Evolutionary conservation across 2,113 vertebrate genomes (phyloP).

Genomic region (Vulpes lagopus): DNA sequence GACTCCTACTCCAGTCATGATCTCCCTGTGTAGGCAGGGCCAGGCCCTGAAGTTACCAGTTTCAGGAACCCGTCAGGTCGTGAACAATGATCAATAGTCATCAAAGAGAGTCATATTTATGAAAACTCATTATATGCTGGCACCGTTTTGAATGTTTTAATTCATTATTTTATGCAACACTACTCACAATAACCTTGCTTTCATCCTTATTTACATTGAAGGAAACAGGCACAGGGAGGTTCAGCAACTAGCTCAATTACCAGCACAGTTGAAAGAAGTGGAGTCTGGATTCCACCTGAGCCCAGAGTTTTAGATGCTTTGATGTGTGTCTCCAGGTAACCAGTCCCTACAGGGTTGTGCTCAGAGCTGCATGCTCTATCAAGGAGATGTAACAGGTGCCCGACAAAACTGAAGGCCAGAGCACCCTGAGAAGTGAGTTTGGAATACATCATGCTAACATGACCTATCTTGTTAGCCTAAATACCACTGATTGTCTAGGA

Average conservation of each 20-base stretch:
- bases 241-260: background rate
- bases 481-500: background rate
- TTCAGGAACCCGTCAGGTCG: constrained; percentile 46
- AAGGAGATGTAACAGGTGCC: background rate
- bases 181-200: constrained; percentile 28
- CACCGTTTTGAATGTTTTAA: background rate
- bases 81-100: constrained; percentile 7
- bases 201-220: background rate
- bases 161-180: background rate
- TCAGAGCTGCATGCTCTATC: background rate
- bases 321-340: background rate
- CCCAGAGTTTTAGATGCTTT: background rate
- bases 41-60: background rate
- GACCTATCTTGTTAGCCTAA: background rate
- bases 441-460: background rate
- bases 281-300: background rate
- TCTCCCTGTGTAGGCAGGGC: background rate
- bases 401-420: background rate
- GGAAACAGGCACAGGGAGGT: background rate
- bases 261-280: background rate
- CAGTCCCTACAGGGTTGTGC: background rate
- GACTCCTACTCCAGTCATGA: background rate
- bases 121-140: background rate
- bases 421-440: background rate
- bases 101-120: constrained; percentile 54